phyloP scores from a whole-genome alignment of 2,797 vertebrate species.

The Ctenopoma multispine region DNA sequence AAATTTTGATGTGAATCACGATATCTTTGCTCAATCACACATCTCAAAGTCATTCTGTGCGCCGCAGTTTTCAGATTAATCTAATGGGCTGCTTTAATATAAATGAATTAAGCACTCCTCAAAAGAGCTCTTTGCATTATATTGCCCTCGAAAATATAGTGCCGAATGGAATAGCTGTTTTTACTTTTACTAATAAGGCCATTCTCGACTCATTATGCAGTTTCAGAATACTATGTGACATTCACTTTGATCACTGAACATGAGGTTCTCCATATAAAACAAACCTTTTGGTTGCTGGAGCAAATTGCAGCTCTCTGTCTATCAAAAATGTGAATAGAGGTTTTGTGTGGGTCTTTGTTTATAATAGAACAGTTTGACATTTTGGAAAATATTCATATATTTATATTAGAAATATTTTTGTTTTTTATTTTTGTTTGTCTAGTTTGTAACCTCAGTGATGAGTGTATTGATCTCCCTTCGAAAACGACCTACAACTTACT shows the following conservation, averaged over 20 bases:
- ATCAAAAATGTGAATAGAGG: not conserved
- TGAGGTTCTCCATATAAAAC: not conserved
- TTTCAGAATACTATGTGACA: slow-evolving; percentile 9
- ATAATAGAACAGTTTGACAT: too few relatives aligned
- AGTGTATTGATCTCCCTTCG: too few relatives aligned
- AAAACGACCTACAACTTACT: too few relatives aligned
- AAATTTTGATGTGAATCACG: slow-evolving; percentile 27
- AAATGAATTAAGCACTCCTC: slow-evolving; percentile 27
- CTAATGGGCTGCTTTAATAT: slow-evolving; percentile 23
- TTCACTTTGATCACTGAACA: slow-evolving; percentile 15
- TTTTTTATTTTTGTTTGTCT: too few relatives aligned
- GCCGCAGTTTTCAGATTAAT: slow-evolving; percentile 10
- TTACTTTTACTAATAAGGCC: slow-evolving; percentile 11
- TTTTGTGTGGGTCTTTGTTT: too few relatives aligned
- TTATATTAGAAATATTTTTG: too few relatives aligned
- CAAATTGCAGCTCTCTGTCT: not conserved
- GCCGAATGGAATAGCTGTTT: slow-evolving; percentile 19
- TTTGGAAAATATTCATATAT: too few relatives aligned
- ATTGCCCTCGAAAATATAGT: slow-evolving; percentile 24
- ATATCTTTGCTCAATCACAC: slow-evolving; percentile 36
- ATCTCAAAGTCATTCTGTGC: slow-evolving; percentile 28
- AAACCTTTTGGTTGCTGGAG: slow-evolving; percentile 5
- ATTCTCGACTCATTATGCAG: slow-evolving; percentile 3
- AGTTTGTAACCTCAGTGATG: too few relatives aligned
- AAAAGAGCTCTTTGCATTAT: slow-evolving; percentile 16